Percentiles rank a stretch among this genome's conserved stretches.
phyloP scores from a whole-genome alignment of 1,140 invertebrate genomes.

The Theocolax elegans region DNA sequence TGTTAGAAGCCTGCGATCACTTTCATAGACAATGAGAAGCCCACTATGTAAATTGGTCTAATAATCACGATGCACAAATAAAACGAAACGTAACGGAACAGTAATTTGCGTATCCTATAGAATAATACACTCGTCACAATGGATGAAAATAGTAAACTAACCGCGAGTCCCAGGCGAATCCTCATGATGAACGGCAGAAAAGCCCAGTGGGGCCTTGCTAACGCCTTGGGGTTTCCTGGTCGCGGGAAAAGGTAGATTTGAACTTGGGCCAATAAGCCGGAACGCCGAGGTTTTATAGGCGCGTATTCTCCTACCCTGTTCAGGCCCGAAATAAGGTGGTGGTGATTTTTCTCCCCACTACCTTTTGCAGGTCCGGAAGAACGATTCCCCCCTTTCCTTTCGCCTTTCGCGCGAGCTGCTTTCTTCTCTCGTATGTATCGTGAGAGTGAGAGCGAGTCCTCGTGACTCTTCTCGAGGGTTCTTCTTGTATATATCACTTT shows the following conservation, averaged over 20 bases:
- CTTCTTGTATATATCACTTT: no score
- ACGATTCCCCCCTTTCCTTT: slow-evolving; percentile 31
- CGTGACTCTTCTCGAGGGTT: not conserved
- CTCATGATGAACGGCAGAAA: slow-evolving; percentile 54
- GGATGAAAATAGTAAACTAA: no score
- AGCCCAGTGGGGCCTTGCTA: slow-evolving; percentile 32
- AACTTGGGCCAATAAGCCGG: slow-evolving; percentile 66
- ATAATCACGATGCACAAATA: no score
- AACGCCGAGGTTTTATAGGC: slow-evolving; percentile 68
- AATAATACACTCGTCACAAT: no score
- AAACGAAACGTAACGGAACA: no score
- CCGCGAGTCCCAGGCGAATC: slow-evolving; percentile 65
- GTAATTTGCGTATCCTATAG: no score
- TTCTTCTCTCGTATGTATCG: not conserved
- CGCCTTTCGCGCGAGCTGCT: slow-evolving; percentile 32
- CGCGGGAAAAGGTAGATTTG: slow-evolving; percentile 61
- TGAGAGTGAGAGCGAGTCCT: not conserved
- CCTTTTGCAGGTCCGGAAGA: slow-evolving; percentile 42
- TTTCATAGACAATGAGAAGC: no score
- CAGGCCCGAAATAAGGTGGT: slow-evolving; percentile 15
- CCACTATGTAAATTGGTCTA: no score
- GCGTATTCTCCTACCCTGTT: slow-evolving; percentile 58
- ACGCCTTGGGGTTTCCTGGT: slow-evolving; percentile 13
- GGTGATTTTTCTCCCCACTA: not conserved
- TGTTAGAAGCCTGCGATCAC: no score